A percentile compares a stretch with the other conserved stretches of the same genome.
These are phyloP conservation scores for Prunella strophiata DNA, from an alignment of 2,797 vertebrate species.

Conservation along the genomic window DNA sequence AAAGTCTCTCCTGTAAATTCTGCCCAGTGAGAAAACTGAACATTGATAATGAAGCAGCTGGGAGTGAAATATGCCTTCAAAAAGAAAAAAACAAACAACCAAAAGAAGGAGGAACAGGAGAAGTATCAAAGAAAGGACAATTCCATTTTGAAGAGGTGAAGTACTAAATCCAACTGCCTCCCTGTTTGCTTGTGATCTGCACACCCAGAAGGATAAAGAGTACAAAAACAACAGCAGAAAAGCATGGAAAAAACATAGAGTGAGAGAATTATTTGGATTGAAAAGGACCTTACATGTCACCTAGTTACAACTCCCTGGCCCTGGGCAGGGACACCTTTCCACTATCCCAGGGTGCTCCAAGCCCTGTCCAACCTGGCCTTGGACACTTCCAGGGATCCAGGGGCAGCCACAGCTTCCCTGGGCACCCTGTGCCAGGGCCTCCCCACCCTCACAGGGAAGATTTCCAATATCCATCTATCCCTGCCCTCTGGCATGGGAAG, in stretches of 20 bases:
- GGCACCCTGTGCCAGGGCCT: rapidly evolving
- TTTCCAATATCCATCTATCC: neutral
- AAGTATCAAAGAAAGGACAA: neutral
- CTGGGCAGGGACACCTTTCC: neutral
- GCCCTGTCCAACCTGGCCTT: rapidly evolving
- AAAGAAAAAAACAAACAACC: neutral
- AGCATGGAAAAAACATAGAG: neutral
- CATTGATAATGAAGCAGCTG: neutral
- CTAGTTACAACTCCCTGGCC: rapidly evolving
- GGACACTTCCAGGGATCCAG: neutral
- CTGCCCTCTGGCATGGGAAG: neutral
- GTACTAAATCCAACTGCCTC: neutral
- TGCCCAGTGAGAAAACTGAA: neutral
- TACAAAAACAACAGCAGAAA: neutral
- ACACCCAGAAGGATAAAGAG: neutral
- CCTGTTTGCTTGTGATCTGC: neutral
- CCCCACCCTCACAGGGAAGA: rapidly evolving
- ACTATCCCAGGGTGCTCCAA: rapidly evolving
- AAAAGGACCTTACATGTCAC: neutral
- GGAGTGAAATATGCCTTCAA: neutral
- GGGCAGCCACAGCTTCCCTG: neutral
- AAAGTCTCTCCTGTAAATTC: neutral
- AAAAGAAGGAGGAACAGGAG: neutral
- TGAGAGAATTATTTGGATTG: neutral
- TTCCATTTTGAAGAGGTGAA: neutral